Evolutionary conservation across 1,140 invertebrate genomes (phyloP).

Genomic region (Trachelipus rathkii): DNA sequence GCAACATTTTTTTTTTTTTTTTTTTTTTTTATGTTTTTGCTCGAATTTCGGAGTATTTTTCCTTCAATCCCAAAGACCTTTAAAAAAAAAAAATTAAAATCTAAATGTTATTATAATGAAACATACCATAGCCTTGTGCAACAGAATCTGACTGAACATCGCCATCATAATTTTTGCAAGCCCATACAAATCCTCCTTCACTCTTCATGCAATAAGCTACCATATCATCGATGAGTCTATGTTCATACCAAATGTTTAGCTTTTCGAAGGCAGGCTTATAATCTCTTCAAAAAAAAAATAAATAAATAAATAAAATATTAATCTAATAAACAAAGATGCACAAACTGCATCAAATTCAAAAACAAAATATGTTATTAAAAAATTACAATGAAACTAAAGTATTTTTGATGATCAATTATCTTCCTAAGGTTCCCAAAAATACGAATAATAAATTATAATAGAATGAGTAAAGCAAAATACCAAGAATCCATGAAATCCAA

Average conservation of each 20-base stretch:
- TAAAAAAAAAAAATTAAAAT: too few relatives aligned
- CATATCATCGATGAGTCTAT: constrained; percentile 98
- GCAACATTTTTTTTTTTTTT: too few relatives aligned
- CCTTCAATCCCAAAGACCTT: too few relatives aligned
- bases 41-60: too few relatives aligned
- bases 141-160: constrained; percentile 98
- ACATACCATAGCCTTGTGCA: constrained; percentile 79
- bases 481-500: too few relatives aligned
- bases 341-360: not conserved
- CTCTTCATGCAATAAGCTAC: constrained; percentile 97
- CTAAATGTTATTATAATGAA: too few relatives aligned
- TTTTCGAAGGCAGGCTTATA: constrained; percentile 74
- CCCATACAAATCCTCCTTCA: constrained; percentile 98
- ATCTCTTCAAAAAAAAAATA: constrained; percentile 49
- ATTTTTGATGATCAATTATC: too few relatives aligned
- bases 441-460: too few relatives aligned
- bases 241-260: constrained; percentile 75
- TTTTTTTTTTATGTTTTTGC: too few relatives aligned
- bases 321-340: not conserved
- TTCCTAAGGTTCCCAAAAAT: too few relatives aligned
- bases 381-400: too few relatives aligned
- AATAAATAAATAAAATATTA: not conserved
- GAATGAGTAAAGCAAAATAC: too few relatives aligned
- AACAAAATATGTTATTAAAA: not conserved
- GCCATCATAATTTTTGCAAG: constrained; percentile 98